Base-by-base conservation (phyloP, 2,797 vertebrate species). In the Gadopsis marmoratus region DNA sequence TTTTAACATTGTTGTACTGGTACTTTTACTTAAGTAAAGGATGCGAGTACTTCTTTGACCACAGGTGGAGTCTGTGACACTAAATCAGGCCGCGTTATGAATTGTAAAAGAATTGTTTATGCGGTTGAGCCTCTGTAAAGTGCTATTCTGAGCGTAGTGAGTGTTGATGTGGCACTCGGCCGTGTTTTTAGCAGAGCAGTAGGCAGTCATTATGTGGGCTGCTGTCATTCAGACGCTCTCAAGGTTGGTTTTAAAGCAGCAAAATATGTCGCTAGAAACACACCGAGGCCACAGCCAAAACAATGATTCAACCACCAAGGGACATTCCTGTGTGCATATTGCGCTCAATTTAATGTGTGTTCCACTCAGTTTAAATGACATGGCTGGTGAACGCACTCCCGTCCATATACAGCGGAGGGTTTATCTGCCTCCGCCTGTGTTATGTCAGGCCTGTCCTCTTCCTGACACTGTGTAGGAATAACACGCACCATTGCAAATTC, bases 361-460 rank as follows among this genome's bases (percentile, higher is more conserved):
- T 75, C 50, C 70, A 6, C 45, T 71, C 23, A 4, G 19, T 58
- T 79, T 19, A 68, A 81, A 65, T 74, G 70, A 83, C 50, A 26
- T 2, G 29, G 47, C 79, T 71, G 68, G 21, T 17, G 63, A 50
- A n/a, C 31, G 35, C 29, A 47, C 64, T 21, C 69, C 65, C 63
- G 13, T 83, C 72, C 26, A 10, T 77, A 70, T 51, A 19, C 71
- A 81, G 23, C 10, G 23, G 17, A 0, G 43, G 43, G 55, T 78
- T 82, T 74, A 77, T 85, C 41, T 77, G 76, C 79, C 72, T 72
- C 53, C 26, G 78, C 71, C 76, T 78, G 74, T 89, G 90, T 90
- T 88, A 43, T 87, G 78, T 90, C 89, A 91, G 88, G 85, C 84
- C 76, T 56, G 91, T 90, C 91, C 87, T 88, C 80, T 91, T 89